Percentiles rank a stretch among this genome's conserved stretches.
phyloP scores from a whole-genome alignment of 1,140 invertebrate species.

The Aphidius ervi region DNA sequence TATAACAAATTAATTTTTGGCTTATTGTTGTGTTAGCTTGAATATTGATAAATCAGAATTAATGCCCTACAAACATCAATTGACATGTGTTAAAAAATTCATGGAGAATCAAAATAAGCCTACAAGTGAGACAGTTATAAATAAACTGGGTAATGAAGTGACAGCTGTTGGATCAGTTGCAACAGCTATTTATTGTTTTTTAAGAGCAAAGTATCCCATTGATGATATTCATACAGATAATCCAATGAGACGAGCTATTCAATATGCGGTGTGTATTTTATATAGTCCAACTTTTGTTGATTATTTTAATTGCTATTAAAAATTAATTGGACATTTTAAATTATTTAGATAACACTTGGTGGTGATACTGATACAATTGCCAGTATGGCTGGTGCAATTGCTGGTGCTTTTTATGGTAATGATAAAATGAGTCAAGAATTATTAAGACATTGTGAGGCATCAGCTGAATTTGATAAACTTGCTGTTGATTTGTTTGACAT shows the following conservation, averaged over 20 bases:
- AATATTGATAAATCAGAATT: too few relatives aligned
- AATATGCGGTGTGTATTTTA: slow-evolving; percentile 43
- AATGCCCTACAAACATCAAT: too few relatives aligned
- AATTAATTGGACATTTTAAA: slow-evolving; percentile 6
- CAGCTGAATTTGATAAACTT: slow-evolving; percentile 52
- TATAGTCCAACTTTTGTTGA: not conserved
- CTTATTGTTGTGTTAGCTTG: too few relatives aligned
- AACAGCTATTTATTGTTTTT: slow-evolving; percentile 72
- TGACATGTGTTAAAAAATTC: slow-evolving; percentile 45
- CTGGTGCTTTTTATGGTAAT: slow-evolving; percentile 69
- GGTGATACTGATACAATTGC: slow-evolving; percentile 81
- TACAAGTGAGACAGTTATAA: slow-evolving; percentile 54
- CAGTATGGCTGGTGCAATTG: slow-evolving; percentile 72
- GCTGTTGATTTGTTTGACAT: slow-evolving; percentile 51
- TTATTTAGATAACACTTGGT: slow-evolving; percentile 65
- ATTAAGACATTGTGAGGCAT: slow-evolving; percentile 62
- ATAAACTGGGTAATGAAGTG: slow-evolving; percentile 61
- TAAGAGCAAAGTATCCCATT: slow-evolving; percentile 59
- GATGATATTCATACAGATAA: slow-evolving; percentile 55
- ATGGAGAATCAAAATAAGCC: slow-evolving; percentile 40
- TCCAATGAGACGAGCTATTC: slow-evolving; percentile 63
- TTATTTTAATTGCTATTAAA: slow-evolving; percentile 7
- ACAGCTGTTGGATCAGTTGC: slow-evolving; percentile 69
- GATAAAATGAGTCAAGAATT: slow-evolving; percentile 58
- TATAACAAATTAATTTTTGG: too few relatives aligned